Conservation (phyloP, 2,113 vertebrate species). For the Ceratotherium simum region DNA sequence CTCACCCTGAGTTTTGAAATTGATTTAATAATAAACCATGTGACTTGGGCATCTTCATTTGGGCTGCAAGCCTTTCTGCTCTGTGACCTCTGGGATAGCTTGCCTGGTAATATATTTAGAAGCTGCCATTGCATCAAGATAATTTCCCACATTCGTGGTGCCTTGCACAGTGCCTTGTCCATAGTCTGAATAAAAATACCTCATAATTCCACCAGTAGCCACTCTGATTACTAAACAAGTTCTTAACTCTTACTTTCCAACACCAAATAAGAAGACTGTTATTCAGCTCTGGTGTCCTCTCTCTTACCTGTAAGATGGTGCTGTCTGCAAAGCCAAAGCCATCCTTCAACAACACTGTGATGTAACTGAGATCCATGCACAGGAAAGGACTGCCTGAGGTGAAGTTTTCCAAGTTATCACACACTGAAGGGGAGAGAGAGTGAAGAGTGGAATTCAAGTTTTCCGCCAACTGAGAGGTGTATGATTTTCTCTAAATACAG, state of each 20-base stretch:
- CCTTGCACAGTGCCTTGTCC: not conserved
- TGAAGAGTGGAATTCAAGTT: not conserved
- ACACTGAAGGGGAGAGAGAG: constrained; percentile 88
- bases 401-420: constrained; percentile 95
- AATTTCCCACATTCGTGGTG: not conserved
- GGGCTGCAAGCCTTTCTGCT: not conserved
- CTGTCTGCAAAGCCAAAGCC: constrained; percentile 97
- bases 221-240: constrained; percentile 18
- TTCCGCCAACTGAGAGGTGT: not conserved
- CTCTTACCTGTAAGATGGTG: constrained; percentile 93
- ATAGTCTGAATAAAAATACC: not conserved
- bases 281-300: not conserved
- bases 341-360: constrained; percentile 96
- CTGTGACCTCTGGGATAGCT: not conserved
- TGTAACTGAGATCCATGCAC: constrained; percentile 98
- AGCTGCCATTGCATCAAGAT: not conserved
- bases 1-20: not conserved
- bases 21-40: constrained; percentile 12
- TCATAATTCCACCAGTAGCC: not conserved
- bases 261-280: not conserved
- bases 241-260: not conserved
- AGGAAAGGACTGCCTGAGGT: constrained; percentile 95
- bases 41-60: constrained; percentile 20
- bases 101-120: not conserved
- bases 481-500: not conserved